Percentiles rank a stretch among this genome's conserved stretches.
Conservation (phyloP, 1,140 invertebrate species). For the Zaprionus lachaisei region DNA sequence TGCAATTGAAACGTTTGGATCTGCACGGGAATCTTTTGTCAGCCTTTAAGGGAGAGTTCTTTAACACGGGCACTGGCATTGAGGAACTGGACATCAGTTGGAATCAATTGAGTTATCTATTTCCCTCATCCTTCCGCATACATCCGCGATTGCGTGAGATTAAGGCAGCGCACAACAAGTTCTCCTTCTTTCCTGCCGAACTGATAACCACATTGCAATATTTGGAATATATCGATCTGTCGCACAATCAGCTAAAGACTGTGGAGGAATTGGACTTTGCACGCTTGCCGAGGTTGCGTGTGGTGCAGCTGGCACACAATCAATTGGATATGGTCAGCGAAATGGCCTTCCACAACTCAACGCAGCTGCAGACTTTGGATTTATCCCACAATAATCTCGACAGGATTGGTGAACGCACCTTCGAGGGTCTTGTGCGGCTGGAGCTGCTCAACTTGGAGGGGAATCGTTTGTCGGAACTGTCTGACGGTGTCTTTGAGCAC, state of each 20-base stretch:
- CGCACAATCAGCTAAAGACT: conserved; percentile 90
- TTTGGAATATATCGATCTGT: conserved; percentile 90
- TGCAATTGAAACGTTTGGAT: conserved; percentile 89
- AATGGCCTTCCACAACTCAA: conserved; percentile 95
- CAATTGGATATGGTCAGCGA: conserved; percentile 92
- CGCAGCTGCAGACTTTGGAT: conserved; percentile 92
- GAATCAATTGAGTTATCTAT: conserved; percentile 91
- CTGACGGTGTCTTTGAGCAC: conserved; percentile 93
- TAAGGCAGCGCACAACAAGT: conserved; percentile 89
- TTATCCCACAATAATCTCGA: conserved; percentile 91
- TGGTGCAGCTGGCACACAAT: conserved; percentile 90
- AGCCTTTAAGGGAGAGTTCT: conserved; percentile 92
- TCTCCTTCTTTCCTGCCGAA: conserved; percentile 93
- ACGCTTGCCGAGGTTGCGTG: conserved; percentile 89
- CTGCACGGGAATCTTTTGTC: conserved; percentile 89
- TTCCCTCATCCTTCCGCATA: conserved; percentile 92
- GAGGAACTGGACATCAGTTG: conserved; percentile 90
- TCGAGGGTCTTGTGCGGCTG: conserved; percentile 92
- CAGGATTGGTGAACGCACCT: conserved; percentile 90
- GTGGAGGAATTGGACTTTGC: conserved; percentile 94
- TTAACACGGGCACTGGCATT: conserved; percentile 89
- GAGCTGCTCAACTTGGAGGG: conserved; percentile 90
- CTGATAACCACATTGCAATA: conserved; percentile 90
- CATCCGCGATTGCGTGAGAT: conserved; percentile 90
- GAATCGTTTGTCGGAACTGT: conserved; percentile 90